Conservation (phyloP, 2,888 invertebrate species). For the Stictocephala bisonia region DNA sequence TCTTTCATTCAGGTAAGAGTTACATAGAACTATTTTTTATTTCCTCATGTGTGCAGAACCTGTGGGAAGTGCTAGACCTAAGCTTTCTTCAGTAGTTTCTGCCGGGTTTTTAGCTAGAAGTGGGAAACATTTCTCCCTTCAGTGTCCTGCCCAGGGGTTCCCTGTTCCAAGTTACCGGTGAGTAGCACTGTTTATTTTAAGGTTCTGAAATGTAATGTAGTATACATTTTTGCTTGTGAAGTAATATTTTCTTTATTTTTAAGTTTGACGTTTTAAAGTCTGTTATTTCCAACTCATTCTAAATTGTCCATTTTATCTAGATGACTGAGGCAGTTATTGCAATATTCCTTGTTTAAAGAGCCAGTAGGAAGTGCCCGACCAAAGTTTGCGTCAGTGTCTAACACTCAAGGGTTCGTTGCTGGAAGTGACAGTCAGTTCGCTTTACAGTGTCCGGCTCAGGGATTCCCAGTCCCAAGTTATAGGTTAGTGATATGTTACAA, state of each 20-base stretch:
- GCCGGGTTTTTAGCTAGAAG: slow-evolving; percentile 64
- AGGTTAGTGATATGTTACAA: slow-evolving; percentile 68
- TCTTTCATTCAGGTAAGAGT: no score
- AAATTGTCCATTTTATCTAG: no score
- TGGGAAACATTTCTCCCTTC: slow-evolving; percentile 63
- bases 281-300: no score
- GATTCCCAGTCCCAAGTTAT: slow-evolving; percentile 77
- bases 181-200: neutral
- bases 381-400: slow-evolving; percentile 46
- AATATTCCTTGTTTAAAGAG: no score
- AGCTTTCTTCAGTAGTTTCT: slow-evolving; percentile 15
- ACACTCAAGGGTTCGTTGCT: slow-evolving; percentile 37
- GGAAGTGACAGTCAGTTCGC: slow-evolving; percentile 59
- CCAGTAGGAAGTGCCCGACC: slow-evolving; percentile 42
- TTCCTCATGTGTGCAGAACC: slow-evolving; percentile 28
- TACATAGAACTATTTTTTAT: neutral
- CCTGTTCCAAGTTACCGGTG: slow-evolving; percentile 68
- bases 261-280: no score
- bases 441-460: slow-evolving; percentile 70
- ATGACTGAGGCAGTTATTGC: no score
- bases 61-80: slow-evolving; percentile 46
- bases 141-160: slow-evolving; percentile 69
- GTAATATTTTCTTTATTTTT: no score
- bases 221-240: no score
- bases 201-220: no score